Evolutionary conservation across 2,888 invertebrate genomes (phyloP).

Genomic region (Cheilosia urbana): DNA sequence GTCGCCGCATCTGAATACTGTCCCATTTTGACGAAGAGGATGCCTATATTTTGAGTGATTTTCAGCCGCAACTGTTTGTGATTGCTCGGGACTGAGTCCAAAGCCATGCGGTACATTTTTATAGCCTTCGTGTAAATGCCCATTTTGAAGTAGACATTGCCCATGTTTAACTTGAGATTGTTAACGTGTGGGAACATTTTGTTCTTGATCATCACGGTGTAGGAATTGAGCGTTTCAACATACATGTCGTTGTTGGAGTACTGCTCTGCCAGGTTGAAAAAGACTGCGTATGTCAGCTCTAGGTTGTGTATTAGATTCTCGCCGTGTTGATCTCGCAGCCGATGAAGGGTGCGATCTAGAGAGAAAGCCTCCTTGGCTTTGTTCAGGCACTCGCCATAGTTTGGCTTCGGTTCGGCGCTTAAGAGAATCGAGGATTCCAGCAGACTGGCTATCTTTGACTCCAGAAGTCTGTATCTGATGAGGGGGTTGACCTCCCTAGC

Average conservation of each 20-base stretch:
- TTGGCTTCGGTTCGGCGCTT: constrained; percentile 78
- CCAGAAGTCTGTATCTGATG: constrained; percentile 95
- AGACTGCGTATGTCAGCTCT: constrained; percentile 97
- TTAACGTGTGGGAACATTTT: constrained; percentile 97
- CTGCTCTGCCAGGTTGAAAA: constrained; percentile 97
- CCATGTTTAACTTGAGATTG: constrained; percentile 98
- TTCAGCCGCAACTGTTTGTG: constrained; percentile 97
- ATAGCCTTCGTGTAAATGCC: constrained; percentile 97
- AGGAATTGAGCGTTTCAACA: constrained; percentile 97
- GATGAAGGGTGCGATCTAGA: constrained; percentile 94
- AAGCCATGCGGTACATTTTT: constrained; percentile 98
- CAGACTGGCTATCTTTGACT: constrained; percentile 93
- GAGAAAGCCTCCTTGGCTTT: constrained; percentile 98
- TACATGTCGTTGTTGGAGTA: constrained; percentile 97
- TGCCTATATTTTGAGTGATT: constrained; percentile 97
- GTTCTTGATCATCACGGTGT: constrained; percentile 96
- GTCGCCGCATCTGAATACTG: constrained; percentile 98
- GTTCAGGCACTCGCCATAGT: constrained; percentile 86
- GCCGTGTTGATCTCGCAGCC: constrained; percentile 95
- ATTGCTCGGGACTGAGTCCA: constrained; percentile 97
- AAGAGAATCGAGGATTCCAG: constrained; percentile 94
- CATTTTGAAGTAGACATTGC: constrained; percentile 98
- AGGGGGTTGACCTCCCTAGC: constrained; percentile 90
- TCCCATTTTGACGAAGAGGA: constrained; percentile 97
- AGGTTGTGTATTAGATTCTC: constrained; percentile 96